Percentiles rank a stretch among this genome's conserved stretches.
phyloP scores from a whole-genome alignment of 23 tunicate genomes.

The Styela plicata region DNA sequence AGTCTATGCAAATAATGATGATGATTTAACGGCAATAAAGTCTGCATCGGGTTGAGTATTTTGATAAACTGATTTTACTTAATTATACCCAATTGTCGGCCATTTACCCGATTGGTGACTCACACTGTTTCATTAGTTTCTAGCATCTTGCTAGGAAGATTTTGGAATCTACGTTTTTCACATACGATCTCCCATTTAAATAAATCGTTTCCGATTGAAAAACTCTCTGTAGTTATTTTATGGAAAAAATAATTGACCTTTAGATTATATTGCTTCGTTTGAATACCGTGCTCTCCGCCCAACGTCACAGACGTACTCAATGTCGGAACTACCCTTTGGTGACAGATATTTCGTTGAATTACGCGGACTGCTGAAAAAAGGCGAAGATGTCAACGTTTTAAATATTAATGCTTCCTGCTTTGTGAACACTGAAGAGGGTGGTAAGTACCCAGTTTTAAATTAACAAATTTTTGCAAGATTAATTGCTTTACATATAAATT shows the following conservation, averaged over 20 bases:
- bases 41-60: constrained; percentile 27
- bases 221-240: too few species aligned
- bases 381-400: not conserved
- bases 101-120: too few species aligned
- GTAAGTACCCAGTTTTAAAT: not conserved
- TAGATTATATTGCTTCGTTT: constrained; percentile 30
- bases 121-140: too few species aligned
- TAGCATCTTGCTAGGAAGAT: too few species aligned
- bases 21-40: not conserved
- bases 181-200: too few species aligned
- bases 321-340: constrained; percentile 19
- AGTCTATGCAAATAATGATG: not conserved
- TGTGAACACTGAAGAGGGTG: constrained; percentile 27
- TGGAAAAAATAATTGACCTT: too few species aligned
- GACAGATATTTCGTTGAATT: constrained; percentile 30
- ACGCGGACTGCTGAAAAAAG: not conserved
- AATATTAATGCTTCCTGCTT: constrained; percentile 11
- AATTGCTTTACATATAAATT: not conserved
- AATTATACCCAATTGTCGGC: too few species aligned
- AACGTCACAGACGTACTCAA: not conserved
- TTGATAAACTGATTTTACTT: too few species aligned
- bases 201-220: too few species aligned
- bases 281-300: constrained; percentile 28
- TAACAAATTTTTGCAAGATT: not conserved
- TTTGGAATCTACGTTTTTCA: too few species aligned